These are phyloP conservation scores for Pseudoips prasinana DNA, from an alignment of 2,888 invertebrate species.

Conservation along the genomic window DNA sequence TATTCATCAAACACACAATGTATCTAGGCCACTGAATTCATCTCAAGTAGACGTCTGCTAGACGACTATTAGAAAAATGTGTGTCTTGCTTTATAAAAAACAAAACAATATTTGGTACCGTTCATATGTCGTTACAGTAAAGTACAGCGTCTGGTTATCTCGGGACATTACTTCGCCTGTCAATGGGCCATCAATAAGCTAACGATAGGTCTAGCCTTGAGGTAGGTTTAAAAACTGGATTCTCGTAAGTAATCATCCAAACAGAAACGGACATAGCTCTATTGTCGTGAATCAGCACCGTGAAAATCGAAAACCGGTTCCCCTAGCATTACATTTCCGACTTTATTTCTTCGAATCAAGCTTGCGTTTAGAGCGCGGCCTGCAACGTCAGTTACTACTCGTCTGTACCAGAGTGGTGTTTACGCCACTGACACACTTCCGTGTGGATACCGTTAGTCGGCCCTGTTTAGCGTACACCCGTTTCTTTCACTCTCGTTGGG, in stretches of 20 bases:
- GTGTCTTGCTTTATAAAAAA: no score
- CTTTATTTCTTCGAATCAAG: slow-evolving; percentile 60
- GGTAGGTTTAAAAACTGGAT: slow-evolving; percentile 72
- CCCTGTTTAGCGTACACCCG: slow-evolving; percentile 65
- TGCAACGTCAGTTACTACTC: slow-evolving; percentile 53
- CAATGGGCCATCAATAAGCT: slow-evolving; percentile 17
- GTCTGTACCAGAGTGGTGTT: slow-evolving; percentile 47
- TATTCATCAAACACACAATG: no score
- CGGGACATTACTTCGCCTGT: slow-evolving; percentile 7
- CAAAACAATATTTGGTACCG: no score
- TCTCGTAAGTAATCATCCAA: slow-evolving; percentile 58
- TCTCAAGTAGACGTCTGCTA: no score
- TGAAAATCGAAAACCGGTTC: slow-evolving; percentile 76
- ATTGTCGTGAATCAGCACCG: slow-evolving; percentile 77
- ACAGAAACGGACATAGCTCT: slow-evolving; percentile 63
- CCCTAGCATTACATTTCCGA: slow-evolving; percentile 42
- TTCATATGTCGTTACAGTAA: slow-evolving; percentile 1
- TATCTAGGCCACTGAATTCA: no score
- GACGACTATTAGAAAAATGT: no score
- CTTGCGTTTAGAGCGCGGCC: slow-evolving; percentile 53
- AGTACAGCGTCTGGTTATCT: neutral
- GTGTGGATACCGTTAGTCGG: slow-evolving; percentile 77
- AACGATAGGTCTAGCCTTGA: slow-evolving; percentile 57
- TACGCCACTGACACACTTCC: slow-evolving; percentile 82
- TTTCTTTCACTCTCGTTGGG: slow-evolving; percentile 76